Conservation (phyloP, 2,797 vertebrate species). For the Spinibarbus caldwelli region DNA sequence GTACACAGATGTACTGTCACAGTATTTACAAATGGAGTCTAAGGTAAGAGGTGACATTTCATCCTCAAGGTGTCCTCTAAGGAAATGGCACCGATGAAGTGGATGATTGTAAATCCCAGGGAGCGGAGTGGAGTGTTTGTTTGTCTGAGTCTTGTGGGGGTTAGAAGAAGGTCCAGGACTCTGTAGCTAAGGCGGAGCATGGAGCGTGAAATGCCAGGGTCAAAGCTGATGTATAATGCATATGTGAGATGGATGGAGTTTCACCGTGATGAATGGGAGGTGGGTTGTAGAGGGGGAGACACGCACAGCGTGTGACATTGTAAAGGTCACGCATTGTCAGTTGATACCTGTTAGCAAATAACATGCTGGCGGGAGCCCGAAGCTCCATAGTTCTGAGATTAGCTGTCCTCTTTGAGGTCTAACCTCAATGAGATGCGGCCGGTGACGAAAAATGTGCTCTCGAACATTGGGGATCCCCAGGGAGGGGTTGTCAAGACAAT, state of each 20-base stretch:
- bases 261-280: slow-evolving; percentile 30
- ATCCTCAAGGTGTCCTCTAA: slow-evolving; percentile 17
- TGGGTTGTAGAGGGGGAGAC: slow-evolving; percentile 11
- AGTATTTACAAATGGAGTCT: slow-evolving; percentile 38
- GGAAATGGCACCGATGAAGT: slow-evolving; percentile 29
- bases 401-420: slow-evolving; percentile 41
- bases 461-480: slow-evolving; percentile 64
- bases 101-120: slow-evolving; percentile 46
- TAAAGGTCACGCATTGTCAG: slow-evolving; percentile 33
- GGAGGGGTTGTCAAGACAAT: slow-evolving; percentile 71
- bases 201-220: slow-evolving; percentile 50
- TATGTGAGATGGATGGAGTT: slow-evolving; percentile 40
- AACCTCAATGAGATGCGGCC: slow-evolving; percentile 36
- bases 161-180: slow-evolving; percentile 15
- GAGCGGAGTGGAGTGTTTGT: slow-evolving; percentile 41
- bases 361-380: neutral
- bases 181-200: slow-evolving; percentile 19
- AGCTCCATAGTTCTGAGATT: slow-evolving; percentile 38
- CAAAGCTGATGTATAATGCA: slow-evolving; percentile 54
- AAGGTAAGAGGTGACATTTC: slow-evolving; percentile 25
- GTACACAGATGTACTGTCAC: neutral
- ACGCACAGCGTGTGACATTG: slow-evolving; percentile 9
- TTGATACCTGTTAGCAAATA: slow-evolving; percentile 22
- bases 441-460: slow-evolving; percentile 41
- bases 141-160: slow-evolving; percentile 29